A percentile compares a stretch with the other conserved stretches of the same genome.
phyloP scores from a whole-genome alignment of 2,797 vertebrate species.

The Scomberomorus guttatus region DNA sequence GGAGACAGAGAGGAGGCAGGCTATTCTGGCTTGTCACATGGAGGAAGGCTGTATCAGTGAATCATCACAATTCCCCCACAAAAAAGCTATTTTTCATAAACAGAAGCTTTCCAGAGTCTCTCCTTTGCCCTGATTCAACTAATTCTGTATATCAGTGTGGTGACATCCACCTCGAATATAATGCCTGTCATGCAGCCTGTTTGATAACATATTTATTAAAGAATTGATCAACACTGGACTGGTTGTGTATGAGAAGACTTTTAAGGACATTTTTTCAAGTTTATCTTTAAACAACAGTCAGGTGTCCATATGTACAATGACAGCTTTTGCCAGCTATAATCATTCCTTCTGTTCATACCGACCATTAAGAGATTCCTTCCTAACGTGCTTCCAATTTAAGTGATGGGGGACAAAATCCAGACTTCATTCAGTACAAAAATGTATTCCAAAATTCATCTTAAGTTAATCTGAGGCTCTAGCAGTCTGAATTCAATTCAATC shows the following conservation, averaged over 20 bases:
- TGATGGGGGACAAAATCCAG: too few species aligned
- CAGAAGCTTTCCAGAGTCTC: conserved; percentile 9
- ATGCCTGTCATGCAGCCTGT: background rate
- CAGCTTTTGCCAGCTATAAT: too few species aligned
- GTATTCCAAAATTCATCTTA: too few species aligned
- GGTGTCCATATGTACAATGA: too few species aligned
- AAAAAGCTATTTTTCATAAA: conserved; percentile 28
- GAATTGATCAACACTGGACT: conserved; percentile 6
- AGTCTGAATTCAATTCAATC: too few species aligned
- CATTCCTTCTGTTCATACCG: too few species aligned
- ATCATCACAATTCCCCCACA: background rate
- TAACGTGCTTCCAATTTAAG: too few species aligned
- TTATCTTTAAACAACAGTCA: too few species aligned
- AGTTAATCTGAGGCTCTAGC: too few species aligned
- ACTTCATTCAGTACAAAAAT: too few species aligned
- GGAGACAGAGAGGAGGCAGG: conserved; percentile 13
- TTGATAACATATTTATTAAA: background rate
- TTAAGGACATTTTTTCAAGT: too few species aligned
- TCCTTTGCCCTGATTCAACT: conserved; percentile 1
- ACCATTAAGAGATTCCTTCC: too few species aligned
- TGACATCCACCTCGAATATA: background rate
- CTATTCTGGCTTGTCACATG: background rate
- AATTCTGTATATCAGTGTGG: background rate
- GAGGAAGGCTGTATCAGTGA: conserved; percentile 15
- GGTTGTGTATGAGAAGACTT: background rate